Evolutionary conservation across 2,888 invertebrate genomes (phyloP), one percentile per base, ranked within the genome.

Genomic region (Apeira syringaria): DNA sequence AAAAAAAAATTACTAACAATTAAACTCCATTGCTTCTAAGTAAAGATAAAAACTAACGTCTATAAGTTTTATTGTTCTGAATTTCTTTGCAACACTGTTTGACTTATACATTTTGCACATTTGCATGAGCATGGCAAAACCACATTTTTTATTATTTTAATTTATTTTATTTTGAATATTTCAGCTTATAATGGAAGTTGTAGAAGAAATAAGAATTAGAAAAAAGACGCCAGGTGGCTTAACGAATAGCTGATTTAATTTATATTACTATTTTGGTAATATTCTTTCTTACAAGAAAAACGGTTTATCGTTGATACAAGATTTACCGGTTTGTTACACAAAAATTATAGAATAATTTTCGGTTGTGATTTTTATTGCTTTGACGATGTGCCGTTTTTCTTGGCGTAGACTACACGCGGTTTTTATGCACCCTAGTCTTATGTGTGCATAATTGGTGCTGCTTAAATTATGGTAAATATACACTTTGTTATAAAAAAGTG

Each of bases 101-200:
- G 3, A 27, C 20, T 22, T 7, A 45, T n/a, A 38, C 11, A 13
- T 43, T 27, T 47, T 32, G 28, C 27, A 22, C 31, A 46, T 49
- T 55, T 46, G 66, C 68, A 69, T 61, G 67, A 46, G 70, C 70
- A 71, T 68, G 69, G 11, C 32, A 22, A 11, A 47, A 42, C 42
- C 36, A 37, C 35, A 36, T 49, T 44, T 48, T 51, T 57, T 56
- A 53, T 60, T 55, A 42, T 58, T 61, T 56, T 53, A 48, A 56
- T 57, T 55, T 46, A 38, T 15, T 33, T 15, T 51, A 54, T 69
- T 83, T 77, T 50, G 61, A 79, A 73, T 52, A 78, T 87, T 88
- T 85, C 89, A 88, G 88, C 86, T 87, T 53, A 89, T 89, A 57
- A 88, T 88, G 88, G 89, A 89, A 78, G 87, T 89, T 75, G 86